Evolutionary conservation across 2,888 invertebrate species (phyloP).

Genomic region (Cephus spinipes): DNA sequence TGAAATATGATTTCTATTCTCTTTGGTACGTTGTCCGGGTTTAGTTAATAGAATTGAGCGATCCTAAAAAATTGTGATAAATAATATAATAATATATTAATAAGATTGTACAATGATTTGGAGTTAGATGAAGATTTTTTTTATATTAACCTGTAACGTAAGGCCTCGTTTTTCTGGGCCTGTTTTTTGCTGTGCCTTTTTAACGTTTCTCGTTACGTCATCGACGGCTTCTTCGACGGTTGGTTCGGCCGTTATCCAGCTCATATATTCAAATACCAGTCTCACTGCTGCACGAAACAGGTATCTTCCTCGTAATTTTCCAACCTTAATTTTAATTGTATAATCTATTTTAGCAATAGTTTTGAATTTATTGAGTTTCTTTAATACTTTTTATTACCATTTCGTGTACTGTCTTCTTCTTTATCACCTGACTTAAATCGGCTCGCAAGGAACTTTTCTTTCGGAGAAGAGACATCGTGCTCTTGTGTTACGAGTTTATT

Average conservation of each 20-base stretch:
- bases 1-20: slow-evolving; percentile 39
- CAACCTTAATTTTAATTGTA: slow-evolving; percentile 16
- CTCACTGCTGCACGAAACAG: slow-evolving; percentile 50
- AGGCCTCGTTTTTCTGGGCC: slow-evolving; percentile 38
- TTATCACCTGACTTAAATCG: slow-evolving; percentile 23
- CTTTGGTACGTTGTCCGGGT: slow-evolving; percentile 35
- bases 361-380: neutral
- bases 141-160: slow-evolving; percentile 37
- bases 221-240: slow-evolving; percentile 37
- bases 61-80: slow-evolving; percentile 40
- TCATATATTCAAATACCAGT: slow-evolving; percentile 47
- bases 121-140: neutral
- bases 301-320: slow-evolving; percentile 46
- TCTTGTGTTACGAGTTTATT: neutral
- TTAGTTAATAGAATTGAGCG: slow-evolving; percentile 47
- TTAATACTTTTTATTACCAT: slow-evolving; percentile 20
- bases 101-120: neutral
- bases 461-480: neutral
- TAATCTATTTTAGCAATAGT: neutral
- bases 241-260: slow-evolving; percentile 47
- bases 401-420: slow-evolving; percentile 17
- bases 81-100: neutral
- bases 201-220: slow-evolving; percentile 40
- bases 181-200: slow-evolving; percentile 36
- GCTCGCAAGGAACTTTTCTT: slow-evolving; percentile 27